These are phyloP conservation scores for Oenanthe oenanthe DNA, from an alignment of 2,113 vertebrate species.

Conservation along the genomic window DNA sequence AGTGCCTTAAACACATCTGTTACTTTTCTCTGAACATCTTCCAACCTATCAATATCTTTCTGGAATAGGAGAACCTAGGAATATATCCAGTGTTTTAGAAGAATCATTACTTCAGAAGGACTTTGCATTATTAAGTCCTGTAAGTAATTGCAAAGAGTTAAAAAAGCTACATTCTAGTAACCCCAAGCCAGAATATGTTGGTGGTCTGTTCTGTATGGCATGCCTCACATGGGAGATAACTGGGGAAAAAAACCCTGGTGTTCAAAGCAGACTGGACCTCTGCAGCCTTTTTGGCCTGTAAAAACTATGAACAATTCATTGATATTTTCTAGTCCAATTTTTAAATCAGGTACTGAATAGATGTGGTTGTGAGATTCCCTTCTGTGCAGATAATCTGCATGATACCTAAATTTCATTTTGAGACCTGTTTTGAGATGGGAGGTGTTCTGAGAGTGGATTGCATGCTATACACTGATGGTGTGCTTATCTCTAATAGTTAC, in stretches of 20 bases:
- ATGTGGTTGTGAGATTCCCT: not conserved
- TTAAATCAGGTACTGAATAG: not conserved
- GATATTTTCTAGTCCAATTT: not conserved
- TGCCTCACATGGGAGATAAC: not conserved
- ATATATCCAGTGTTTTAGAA: not conserved
- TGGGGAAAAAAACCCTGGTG: not conserved
- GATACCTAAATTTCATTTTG: not conserved
- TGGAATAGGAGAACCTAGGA: not conserved
- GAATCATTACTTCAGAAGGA: slow-evolving; percentile 11
- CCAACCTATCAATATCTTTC: slow-evolving; percentile 5
- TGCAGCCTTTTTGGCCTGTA: not conserved
- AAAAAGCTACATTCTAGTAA: not conserved
- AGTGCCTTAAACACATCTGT: slow-evolving; percentile 7
- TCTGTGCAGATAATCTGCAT: not conserved
- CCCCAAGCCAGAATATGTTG: not conserved
- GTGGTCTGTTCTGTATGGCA: not conserved
- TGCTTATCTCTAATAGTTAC: not conserved
- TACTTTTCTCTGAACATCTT: slow-evolving; percentile 21
- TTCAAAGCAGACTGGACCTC: not conserved
- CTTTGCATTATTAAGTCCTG: slow-evolving; percentile 3
- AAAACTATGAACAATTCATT: not conserved
- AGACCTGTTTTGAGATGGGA: not conserved
- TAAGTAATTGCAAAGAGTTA: not conserved
- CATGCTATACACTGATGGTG: not conserved
- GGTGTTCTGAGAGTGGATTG: not conserved